A percentile compares a stretch with the other conserved stretches of the same genome.
Conservation (phyloP, 2,888 invertebrate genomes). For the Cantharis flavilabris region DNA sequence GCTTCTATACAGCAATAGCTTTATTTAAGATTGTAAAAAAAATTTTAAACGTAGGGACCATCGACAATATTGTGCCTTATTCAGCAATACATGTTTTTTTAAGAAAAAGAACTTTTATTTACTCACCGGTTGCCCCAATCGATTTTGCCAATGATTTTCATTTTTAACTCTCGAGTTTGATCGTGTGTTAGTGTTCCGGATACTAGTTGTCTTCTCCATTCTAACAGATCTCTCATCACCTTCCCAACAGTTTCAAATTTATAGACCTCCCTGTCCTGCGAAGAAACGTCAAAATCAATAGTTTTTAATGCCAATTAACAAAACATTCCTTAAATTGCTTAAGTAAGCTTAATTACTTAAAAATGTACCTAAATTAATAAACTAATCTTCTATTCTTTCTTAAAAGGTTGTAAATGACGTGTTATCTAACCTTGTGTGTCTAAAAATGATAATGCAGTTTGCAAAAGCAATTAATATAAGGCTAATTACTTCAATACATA, state of each 20-base stretch:
- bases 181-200: conserved; percentile 90
- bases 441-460: background rate
- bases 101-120: background rate
- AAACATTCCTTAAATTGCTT: background rate
- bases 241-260: conserved; percentile 84
- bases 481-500: background rate
- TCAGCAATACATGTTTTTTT: conserved; percentile 6
- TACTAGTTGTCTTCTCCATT: conserved; percentile 82
- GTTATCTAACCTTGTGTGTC: background rate
- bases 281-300: conserved; percentile 30
- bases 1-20: background rate
- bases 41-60: conserved; percentile 10
- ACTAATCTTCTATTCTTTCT: background rate
- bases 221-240: conserved; percentile 88
- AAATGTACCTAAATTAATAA: background rate
- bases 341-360: background rate
- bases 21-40: background rate
- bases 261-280: conserved; percentile 80
- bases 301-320: background rate
- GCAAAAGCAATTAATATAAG: background rate
- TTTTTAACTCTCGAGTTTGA: conserved; percentile 83
- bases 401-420: background rate
- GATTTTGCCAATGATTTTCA: conserved; percentile 87
- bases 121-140: conserved; percentile 97
- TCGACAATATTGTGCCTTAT: conserved; percentile 16